These are phyloP conservation scores for Salvelinus namaycush DNA, from an alignment of 2,113 vertebrate genomes.

Conservation along the genomic window DNA sequence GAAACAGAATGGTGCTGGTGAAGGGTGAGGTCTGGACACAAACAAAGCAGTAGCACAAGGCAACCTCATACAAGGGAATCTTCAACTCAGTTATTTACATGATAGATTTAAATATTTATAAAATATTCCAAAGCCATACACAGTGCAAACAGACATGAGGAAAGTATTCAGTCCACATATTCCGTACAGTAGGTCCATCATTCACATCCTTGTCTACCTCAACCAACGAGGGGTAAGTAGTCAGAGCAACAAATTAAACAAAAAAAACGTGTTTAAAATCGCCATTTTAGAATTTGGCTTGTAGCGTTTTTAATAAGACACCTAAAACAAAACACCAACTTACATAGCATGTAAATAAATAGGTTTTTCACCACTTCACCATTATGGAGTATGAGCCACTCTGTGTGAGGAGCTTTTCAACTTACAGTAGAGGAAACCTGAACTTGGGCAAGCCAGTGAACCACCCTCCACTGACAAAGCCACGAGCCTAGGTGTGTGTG, in stretches of 20 bases:
- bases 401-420: conserved; percentile 50
- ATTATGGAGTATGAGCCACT: conserved; percentile 50
- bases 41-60: conserved; percentile 22
- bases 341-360: conserved; percentile 48
- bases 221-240: not conserved
- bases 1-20: conserved; percentile 60
- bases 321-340: conserved; percentile 20
- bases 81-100: conserved; percentile 46
- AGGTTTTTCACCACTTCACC: conserved; percentile 60
- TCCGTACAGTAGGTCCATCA: conserved; percentile 30
- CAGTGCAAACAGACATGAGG: conserved; percentile 66
- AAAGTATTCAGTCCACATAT: conserved; percentile 49
- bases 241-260: not conserved
- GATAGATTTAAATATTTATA: conserved; percentile 43
- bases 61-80: conserved; percentile 30
- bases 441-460: conserved; percentile 36
- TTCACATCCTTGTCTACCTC: not conserved
- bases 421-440: conserved; percentile 49
- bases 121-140: conserved; percentile 54
- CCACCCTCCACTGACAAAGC: conserved; percentile 28
- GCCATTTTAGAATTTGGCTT: conserved; percentile 43
- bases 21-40: conserved; percentile 59
- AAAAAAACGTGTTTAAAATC: too few relatives aligned
- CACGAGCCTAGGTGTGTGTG: conserved; percentile 26
- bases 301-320: not conserved